These are phyloP conservation scores for Trematocara marginatum DNA, from an alignment of 2,113 vertebrate genomes.

Conservation along the genomic window DNA sequence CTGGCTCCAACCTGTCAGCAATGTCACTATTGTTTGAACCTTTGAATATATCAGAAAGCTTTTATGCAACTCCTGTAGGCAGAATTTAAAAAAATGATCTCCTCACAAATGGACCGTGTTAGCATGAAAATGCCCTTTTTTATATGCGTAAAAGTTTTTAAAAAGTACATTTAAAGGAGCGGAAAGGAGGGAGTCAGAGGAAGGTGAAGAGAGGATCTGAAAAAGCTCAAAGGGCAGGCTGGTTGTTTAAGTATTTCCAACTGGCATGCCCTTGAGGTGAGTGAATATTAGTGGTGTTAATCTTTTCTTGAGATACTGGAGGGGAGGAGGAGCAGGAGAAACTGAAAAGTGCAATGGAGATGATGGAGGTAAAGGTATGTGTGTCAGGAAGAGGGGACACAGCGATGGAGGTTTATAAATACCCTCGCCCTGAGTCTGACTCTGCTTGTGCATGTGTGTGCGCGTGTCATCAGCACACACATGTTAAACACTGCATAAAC, in stretches of 20 bases:
- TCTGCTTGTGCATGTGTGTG: not conserved
- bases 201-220: not conserved
- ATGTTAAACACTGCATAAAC: not conserved
- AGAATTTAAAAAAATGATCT: not conserved
- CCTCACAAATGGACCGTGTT: not conserved
- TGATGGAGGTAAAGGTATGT: constrained; percentile 29
- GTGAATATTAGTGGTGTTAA: not conserved
- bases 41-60: not conserved
- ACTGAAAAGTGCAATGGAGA: constrained; percentile 5
- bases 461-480: not conserved
- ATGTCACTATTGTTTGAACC: not conserved
- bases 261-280: not conserved
- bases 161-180: not conserved
- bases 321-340: not conserved
- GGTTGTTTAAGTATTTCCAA: constrained; percentile 9
- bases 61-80: not conserved
- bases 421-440: constrained; percentile 15
- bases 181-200: not conserved
- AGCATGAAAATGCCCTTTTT: not conserved
- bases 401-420: constrained; percentile 36
- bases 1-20: not conserved
- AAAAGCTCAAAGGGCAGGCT: constrained; percentile 31
- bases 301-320: not conserved
- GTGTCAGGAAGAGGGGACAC: constrained; percentile 6
- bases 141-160: not conserved